Percentiles rank a stretch among this genome's conserved stretches.
Conservation (phyloP, 92 coral and sea anemone genomes). For the Meandrina meandrites region DNA sequence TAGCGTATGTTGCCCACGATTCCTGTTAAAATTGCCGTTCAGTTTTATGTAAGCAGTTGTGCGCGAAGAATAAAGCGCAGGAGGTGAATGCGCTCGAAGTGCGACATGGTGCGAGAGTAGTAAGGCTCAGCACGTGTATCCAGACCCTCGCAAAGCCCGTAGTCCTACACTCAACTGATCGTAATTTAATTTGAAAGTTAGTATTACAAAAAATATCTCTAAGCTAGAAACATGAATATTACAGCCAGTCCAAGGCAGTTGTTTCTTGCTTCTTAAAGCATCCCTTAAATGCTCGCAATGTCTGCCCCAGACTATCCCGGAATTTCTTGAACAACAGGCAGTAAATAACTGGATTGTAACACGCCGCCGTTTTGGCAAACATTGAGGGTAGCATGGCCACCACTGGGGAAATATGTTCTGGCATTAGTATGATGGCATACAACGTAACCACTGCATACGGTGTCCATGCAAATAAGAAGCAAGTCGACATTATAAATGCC, state of each 20-base stretch:
- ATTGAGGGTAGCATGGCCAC: conserved; percentile 30
- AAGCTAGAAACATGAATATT: background rate
- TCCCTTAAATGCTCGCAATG: background rate
- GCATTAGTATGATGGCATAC: conserved; percentile 8
- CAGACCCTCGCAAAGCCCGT: no score
- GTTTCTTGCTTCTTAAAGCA: background rate
- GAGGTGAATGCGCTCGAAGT: no score
- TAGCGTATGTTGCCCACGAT: no score
- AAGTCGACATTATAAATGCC: conserved; percentile 38
- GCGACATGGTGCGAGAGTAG: no score
- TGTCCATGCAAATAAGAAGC: conserved; percentile 54
- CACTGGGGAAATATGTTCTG: conserved; percentile 24
- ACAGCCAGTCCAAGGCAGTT: background rate
- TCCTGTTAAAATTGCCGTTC: no score
- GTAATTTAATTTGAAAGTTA: no score
- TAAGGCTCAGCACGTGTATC: no score
- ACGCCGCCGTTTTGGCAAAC: conserved; percentile 47
- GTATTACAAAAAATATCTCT: no score
- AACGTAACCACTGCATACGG: conserved; percentile 55
- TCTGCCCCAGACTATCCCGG: conserved; percentile 4
- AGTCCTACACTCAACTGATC: no score
- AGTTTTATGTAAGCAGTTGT: no score
- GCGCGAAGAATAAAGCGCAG: no score
- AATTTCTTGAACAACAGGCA: conserved; percentile 27
- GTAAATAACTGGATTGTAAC: conserved; percentile 42